These are phyloP conservation scores for Ophraella communa DNA, from an alignment of 2,888 invertebrate species.

Conservation along the genomic window DNA sequence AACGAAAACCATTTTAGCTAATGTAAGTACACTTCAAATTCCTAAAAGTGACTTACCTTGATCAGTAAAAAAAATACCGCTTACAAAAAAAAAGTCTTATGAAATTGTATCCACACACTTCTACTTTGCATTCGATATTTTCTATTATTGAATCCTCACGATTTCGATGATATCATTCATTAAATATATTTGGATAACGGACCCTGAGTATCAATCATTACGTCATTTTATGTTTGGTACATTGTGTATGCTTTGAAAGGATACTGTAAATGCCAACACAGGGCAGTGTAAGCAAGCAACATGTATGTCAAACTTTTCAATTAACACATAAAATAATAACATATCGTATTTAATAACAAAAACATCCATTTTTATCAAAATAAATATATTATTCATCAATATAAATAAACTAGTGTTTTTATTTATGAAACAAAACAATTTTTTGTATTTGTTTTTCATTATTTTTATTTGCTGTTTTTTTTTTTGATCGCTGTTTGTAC, in stretches of 20 bases:
- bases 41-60: conserved; percentile 7
- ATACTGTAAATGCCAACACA: background rate
- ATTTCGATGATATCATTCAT: conserved; percentile 30
- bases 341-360: too few relatives aligned
- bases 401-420: too few relatives aligned
- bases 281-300: background rate
- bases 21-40: background rate
- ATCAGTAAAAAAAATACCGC: background rate
- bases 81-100: conserved; percentile 7
- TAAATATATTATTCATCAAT: too few relatives aligned
- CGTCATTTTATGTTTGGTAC: conserved; percentile 32
- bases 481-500: conserved; percentile 20
- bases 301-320: background rate
- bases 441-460: too few relatives aligned
- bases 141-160: conserved; percentile 21
- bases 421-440: too few relatives aligned
- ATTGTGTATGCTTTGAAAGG: conserved; percentile 21
- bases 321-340: too few relatives aligned
- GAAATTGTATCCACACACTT: conserved; percentile 4
- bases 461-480: background rate
- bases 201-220: conserved; percentile 38
- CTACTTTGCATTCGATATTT: background rate
- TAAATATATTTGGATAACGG: conserved; percentile 42
- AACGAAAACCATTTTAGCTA: too few relatives aligned
- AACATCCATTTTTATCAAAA: too few relatives aligned